Conservation (phyloP, 2,113 vertebrate genomes). For the Tautogolabrus adspersus region DNA sequence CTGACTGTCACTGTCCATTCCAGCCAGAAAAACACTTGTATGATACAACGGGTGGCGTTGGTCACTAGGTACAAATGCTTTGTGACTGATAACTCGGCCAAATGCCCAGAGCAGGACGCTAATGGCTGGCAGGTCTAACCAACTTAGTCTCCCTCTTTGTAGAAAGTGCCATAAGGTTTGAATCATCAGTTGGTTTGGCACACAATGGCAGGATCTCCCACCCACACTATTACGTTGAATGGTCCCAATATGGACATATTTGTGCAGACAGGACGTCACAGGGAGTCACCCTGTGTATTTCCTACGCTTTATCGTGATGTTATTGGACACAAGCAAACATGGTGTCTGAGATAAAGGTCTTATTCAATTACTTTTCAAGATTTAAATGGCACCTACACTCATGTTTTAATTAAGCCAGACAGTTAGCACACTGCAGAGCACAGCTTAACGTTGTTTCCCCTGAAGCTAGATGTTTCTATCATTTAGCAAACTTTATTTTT, state of each 20-base stretch:
- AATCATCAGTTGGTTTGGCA: conserved; percentile 64
- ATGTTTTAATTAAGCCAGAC: no score
- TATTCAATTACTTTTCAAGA: no score
- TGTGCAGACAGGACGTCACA: conserved; percentile 47
- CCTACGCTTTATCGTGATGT: neutral
- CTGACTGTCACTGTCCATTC: conserved; percentile 37
- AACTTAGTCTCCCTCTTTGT: conserved; percentile 40
- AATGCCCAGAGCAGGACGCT: conserved; percentile 37
- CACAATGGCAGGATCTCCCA: conserved; percentile 45
- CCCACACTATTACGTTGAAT: conserved; percentile 45
- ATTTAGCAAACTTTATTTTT: no score
- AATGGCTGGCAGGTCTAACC: conserved; percentile 28
- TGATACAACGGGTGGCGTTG: conserved; percentile 38
- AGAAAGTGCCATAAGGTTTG: conserved; percentile 49
- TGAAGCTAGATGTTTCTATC: no score
- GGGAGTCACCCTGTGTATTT: conserved; percentile 36
- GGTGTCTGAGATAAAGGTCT: neutral
- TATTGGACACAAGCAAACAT: conserved; percentile 14
- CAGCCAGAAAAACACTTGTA: conserved; percentile 32
- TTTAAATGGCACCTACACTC: no score
- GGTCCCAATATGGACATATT: conserved; percentile 38
- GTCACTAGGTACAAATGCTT: conserved; percentile 24
- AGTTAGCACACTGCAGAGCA: no score
- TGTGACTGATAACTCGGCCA: conserved; percentile 41
- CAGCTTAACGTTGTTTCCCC: no score